A percentile compares a stretch with the other conserved stretches of the same genome.
Evolutionary conservation across 2,113 vertebrate species (phyloP).

Genomic region (Nannobrachium achirus): DNA sequence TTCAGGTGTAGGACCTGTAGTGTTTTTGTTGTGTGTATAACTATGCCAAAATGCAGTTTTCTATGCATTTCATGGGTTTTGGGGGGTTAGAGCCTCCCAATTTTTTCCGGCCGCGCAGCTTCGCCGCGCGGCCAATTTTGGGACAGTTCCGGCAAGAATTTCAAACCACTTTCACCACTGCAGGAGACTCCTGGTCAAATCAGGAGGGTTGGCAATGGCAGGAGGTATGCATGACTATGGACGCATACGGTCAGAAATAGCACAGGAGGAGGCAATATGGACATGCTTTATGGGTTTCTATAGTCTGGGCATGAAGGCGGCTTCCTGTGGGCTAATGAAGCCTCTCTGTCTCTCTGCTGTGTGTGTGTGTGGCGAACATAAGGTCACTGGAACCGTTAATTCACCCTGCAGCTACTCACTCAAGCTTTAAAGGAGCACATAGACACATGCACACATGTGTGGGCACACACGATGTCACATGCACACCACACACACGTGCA

Average conservation of each 20-base stretch:
- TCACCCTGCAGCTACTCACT: constrained; percentile 29
- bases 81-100: no score
- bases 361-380: constrained; percentile 7
- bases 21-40: no score
- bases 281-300: not conserved
- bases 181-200: not conserved
- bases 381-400: constrained; percentile 48
- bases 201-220: not conserved
- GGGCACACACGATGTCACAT: constrained; percentile 9
- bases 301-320: constrained; percentile 7
- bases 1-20: no score
- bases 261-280: not conserved
- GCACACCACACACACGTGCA: constrained; percentile 6
- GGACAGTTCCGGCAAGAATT: no score
- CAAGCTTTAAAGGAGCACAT: constrained; percentile 7
- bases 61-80: no score
- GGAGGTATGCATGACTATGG: not conserved
- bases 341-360: constrained; percentile 1
- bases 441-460: constrained; percentile 1
- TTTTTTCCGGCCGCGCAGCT: no score
- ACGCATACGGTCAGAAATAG: constrained; percentile 5
- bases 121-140: no score
- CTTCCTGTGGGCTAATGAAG: constrained; percentile 20
- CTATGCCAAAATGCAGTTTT: no score
- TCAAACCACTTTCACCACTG: no score